Evolutionary conservation across 2,113 vertebrate species (phyloP).

Genomic region (Oreocharis arfaki): DNA sequence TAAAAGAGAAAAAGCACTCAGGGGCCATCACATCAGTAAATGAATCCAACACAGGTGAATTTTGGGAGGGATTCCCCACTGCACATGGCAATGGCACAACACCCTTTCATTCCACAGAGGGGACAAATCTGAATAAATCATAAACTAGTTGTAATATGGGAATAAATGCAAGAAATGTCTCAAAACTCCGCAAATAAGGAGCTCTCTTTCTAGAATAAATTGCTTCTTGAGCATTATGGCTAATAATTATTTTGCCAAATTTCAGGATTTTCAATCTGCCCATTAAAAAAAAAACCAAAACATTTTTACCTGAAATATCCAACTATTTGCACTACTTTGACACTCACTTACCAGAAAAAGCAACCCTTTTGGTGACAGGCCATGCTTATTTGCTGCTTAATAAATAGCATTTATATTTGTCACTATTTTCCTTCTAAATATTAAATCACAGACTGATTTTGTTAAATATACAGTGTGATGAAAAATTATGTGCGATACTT

Average conservation of each 20-base stretch:
- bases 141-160: accelerated
- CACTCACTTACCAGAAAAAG: not conserved
- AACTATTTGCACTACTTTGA: not conserved
- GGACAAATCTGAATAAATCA: not conserved
- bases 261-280: not conserved
- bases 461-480: not conserved
- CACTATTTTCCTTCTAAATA: not conserved
- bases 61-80: not conserved
- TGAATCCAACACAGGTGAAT: not conserved
- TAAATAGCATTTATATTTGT: not conserved
- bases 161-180: not conserved
- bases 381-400: not conserved
- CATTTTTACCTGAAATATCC: not conserved
- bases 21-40: not conserved
- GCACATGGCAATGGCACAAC: accelerated
- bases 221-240: not conserved
- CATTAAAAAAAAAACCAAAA: not conserved
- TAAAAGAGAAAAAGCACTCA: not conserved
- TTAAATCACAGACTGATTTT: not conserved
- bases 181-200: not conserved
- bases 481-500: not conserved
- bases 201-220: not conserved
- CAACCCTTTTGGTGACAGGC: not conserved
- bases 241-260: not conserved
- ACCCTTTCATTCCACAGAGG: not conserved